Base-by-base conservation (phyloP, 2,797 vertebrate species). In the Cossypha niveicapilla region DNA sequence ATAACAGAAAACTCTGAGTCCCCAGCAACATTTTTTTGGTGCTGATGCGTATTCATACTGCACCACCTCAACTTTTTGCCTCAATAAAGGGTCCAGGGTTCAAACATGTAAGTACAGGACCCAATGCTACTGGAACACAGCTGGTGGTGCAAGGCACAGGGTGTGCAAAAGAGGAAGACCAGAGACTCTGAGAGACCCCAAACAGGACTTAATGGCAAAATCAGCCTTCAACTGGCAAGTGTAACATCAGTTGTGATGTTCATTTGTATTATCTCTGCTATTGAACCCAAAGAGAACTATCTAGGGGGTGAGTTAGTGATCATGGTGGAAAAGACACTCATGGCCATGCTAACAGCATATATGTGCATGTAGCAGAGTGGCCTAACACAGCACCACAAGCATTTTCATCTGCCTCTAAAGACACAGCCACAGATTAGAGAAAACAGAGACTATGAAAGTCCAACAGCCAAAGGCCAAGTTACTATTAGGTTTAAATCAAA, bases 161-260 rank as follows among this genome's bases (percentile, higher is more conserved):
- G 4, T 2, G 4, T 24, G 50, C 11, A 44, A 44, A 60, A 76
- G 35, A 50, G 60, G 4, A 83, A 39, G 27, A 72, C 13, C 19
- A 28, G 45, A 87, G 56, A 51, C 32, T 42, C 51, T 18, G 34
- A 54, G 35, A 60, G 37, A 66, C 3, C 35, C 28, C 28, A 34
- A n/a, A n/a, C 5, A 42, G n/a, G 37, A 10, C 56, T 60, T 34
- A 44, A 54, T 3, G 32, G 39, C 28, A 85, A 86, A 84, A 58
- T 8, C n/a, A 76, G 44, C 48, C 60, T 82, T 58, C 6, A 17
- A 2, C 11, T 50, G 47, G 58, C 19, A 73, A 61, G 3, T 30
- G 16, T 30, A 51, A 67, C 11, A 44, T 18, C 32, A n/a, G 5
- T 17, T 0, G 0, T n/a, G 47, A 56, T 0, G 4, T 28, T 28